phyloP scores from a whole-genome alignment of 2,888 invertebrate genomes.

The Andrena hattorfiana region DNA sequence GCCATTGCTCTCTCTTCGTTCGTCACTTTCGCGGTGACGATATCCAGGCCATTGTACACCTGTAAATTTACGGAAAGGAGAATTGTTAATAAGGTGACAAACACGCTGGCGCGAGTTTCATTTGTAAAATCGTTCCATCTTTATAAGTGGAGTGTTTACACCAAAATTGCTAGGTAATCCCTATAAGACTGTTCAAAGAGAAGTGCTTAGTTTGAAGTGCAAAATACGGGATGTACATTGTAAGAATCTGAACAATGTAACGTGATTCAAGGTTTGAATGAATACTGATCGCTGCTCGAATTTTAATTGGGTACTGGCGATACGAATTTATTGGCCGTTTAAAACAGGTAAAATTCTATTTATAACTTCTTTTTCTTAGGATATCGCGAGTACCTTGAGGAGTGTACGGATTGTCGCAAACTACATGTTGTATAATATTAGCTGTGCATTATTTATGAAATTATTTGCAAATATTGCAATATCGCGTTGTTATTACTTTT shows the following conservation, averaged over 20 bases:
- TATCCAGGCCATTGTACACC: conserved; percentile 97
- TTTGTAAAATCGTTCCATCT: not conserved
- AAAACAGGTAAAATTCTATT: not conserved
- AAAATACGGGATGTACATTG: no score
- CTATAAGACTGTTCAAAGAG: no score
- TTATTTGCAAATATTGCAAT: no score
- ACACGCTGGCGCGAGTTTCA: not conserved
- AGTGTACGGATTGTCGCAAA: no score
- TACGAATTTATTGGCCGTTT: not conserved
- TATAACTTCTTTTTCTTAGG: not conserved
- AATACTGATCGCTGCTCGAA: not conserved
- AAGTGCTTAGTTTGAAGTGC: no score
- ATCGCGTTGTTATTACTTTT: no score
- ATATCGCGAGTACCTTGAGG: not conserved
- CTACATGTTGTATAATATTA: no score
- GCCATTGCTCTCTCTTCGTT: conserved; percentile 90
- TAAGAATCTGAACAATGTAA: not conserved
- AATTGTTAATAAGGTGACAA: not conserved
- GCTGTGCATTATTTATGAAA: no score
- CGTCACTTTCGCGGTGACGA: conserved; percentile 97
- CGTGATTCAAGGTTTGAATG: not conserved
- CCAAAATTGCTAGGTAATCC: no score
- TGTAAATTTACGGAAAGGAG: conserved; percentile 84
- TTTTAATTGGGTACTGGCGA: not conserved
- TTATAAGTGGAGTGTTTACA: no score